Evolutionary conservation across 2,888 invertebrate genomes (phyloP), one percentile per base, ranked within the genome.

Genomic region (Mycogona germanica): DNA sequence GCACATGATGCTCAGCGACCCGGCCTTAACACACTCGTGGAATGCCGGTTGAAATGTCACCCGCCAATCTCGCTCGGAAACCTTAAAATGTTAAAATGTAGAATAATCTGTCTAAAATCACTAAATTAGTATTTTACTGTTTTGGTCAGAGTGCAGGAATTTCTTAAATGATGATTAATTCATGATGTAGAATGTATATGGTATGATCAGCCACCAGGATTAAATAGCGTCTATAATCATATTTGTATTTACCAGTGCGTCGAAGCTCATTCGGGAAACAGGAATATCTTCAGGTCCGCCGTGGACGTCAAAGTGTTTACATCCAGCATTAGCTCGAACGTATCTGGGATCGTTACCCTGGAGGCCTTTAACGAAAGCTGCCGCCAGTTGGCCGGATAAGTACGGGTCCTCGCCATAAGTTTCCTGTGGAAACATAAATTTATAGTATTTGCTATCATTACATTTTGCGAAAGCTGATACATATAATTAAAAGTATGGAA

Each of bases 351-450:
- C 44, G 42, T 51, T 17, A n/a, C 53, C 53, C 30, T 53, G 53
- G 3, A 53, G 32, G 12, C 53, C 53, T 9, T 32, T 29, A 2
- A 47, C 53, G 28, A 25, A 53, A 7, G 2, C 47, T 17, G 12
- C 17, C 2, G 25, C 19, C 37, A 53, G 23, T 25, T 53, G 35
- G 9, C 47, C 53, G 23, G 19, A 47, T 35, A 53, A 48, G 17
- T 28, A 53, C 2, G 53, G 53, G 42, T 53, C 53, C 38, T 53
- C 53, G 19, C 53, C 53, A 47, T 25, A 53, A 6, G 53, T 53
- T 53, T 53, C 53, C 53, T 42, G 23, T 3, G 28, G 14, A 12
- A 25, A n/a, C n/a, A n/a, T n/a, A n/a, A n/a, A n/a, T n/a, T n/a
- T n/a, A n/a, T n/a, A n/a, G n/a, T n/a, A n/a, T n/a, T n/a, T n/a